Evolutionary conservation across 2,113 vertebrate genomes (phyloP), one percentile per base, ranked within the genome.

Genomic region (Chionis minor): DNA sequence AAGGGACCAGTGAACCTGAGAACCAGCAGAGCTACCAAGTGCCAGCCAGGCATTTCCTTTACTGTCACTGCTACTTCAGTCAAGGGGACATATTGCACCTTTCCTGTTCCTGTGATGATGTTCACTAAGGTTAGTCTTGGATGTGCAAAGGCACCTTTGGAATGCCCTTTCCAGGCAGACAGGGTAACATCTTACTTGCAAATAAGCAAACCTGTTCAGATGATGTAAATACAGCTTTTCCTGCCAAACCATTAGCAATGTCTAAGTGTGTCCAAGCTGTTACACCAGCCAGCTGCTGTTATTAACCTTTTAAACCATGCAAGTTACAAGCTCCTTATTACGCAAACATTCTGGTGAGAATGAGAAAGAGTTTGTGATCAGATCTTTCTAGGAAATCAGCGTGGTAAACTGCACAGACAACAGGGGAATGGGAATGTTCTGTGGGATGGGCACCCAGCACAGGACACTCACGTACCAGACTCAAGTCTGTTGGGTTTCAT

Each of bases 361-460:
- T 0, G 4, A 44, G 42, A 71, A 30, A 38, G 4, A 26, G 21
- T 33, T 86, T 86, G 52, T 13, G 38, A 86, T 24, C 9, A 27
- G 32, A 4, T 72, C 32, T 55, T 66, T 67, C 93, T 51, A 74
- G 51, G 26, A 71, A 91, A 30, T 35, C 40, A 73, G 38, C 27
- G 19, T 0, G 0, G 33, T 47, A 23, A 59, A 63, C 17, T 7
- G 6, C 33, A 32, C 2, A 7, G 49, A 65, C 16, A 30, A 26
- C 20, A 4, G 38, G 38, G 38, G 38, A 38, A 38, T 38, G 38
- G 38, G 38, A 38, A 38, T 38, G 38, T 62, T 70, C 58, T 62
- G 88, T 3, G 2, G 62, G 54, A 80, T 0, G 0, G 15, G 24
- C 26, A 42, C 17, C 51, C 33, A 38, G 59, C 1, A 0, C 40